Conservation (phyloP, 2,888 invertebrate species). For the Dryococelus australis region DNA sequence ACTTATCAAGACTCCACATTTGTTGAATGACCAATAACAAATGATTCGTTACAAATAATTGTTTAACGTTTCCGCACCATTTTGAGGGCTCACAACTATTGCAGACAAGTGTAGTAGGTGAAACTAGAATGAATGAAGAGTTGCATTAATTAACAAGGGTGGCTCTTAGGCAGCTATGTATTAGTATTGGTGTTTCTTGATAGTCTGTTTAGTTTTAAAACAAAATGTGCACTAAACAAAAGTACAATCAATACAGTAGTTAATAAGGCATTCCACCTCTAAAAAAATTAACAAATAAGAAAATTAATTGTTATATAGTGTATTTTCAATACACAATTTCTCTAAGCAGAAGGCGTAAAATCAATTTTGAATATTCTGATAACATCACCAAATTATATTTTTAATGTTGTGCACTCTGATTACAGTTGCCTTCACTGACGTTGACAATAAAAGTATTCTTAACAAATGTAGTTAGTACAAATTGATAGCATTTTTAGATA, state of each 20-base stretch:
- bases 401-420: background rate
- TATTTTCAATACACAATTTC: background rate
- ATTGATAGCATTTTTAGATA: slow-evolving; percentile 25
- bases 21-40: background rate
- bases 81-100: background rate
- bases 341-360: background rate
- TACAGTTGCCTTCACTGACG: background rate
- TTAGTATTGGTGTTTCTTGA: background rate
- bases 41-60: no score
- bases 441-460: slow-evolving; percentile 18
- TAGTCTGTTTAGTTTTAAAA: background rate
- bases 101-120: background rate
- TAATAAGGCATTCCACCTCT: background rate
- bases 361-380: background rate
- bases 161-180: background rate
- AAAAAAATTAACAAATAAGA: background rate
- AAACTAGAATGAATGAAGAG: background rate
- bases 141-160: background rate
- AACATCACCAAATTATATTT: background rate
- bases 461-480: slow-evolving; percentile 4
- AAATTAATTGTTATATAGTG: background rate
- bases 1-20: background rate
- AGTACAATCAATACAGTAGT: background rate
- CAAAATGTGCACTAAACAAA: background rate
- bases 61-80: no score